phyloP scores from a whole-genome alignment of 2,888 invertebrate species.

The Pheosia gnoma region DNA sequence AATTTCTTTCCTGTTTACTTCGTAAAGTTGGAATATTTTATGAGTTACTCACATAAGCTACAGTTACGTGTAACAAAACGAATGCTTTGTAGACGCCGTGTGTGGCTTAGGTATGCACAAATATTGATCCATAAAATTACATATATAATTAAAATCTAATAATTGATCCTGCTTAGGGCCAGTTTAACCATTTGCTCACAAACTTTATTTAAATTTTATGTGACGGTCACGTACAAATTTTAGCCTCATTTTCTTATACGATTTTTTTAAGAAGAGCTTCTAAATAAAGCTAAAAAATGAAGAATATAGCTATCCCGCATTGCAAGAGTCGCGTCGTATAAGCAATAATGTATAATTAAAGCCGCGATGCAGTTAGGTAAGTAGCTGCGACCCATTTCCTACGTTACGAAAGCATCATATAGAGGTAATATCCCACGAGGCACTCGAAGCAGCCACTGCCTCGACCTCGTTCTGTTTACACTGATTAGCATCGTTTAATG shows the following conservation, averaged over 20 bases:
- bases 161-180: no score
- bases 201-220: no score
- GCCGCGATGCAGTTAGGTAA: conserved; percentile 38
- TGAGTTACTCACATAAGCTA: conserved; percentile 4
- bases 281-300: background rate
- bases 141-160: no score
- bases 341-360: background rate
- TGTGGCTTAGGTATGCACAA: no score
- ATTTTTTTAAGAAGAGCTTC: no score
- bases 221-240: no score
- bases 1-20: conserved; percentile 1
- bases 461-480: conserved; percentile 50
- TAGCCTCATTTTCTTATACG: no score
- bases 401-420: conserved; percentile 51
- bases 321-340: background rate
- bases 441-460: conserved; percentile 39
- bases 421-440: conserved; percentile 53
- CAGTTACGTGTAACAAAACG: background rate
- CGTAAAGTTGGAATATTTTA: conserved; percentile 7
- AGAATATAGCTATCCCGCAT: background rate
- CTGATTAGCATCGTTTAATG: conserved; percentile 54
- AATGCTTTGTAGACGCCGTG: no score
- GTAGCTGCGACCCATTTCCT: conserved; percentile 33
- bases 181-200: no score
- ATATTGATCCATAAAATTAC: no score